Percentiles rank a stretch among this genome's conserved stretches.
phyloP scores from a whole-genome alignment of 2,888 invertebrate species.

The Brenthis hecate region DNA sequence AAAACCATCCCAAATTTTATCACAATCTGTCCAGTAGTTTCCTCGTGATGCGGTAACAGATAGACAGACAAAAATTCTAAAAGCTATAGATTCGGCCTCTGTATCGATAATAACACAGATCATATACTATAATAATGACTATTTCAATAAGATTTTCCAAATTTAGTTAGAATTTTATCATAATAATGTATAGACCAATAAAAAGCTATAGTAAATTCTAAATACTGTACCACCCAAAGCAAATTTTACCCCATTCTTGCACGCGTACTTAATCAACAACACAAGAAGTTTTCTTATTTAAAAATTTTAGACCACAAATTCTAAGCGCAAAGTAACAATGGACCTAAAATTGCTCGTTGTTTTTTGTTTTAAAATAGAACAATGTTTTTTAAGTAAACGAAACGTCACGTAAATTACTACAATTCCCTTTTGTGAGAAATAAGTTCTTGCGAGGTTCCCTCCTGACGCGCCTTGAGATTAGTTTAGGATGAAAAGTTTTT shows the following conservation, averaged over 20 bases:
- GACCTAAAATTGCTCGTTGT: slow-evolving; percentile 29
- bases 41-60: no score
- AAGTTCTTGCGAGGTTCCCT: slow-evolving; percentile 19
- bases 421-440: slow-evolving; percentile 43
- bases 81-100: no score
- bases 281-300: slow-evolving; percentile 13
- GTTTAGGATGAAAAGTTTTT: slow-evolving; percentile 15
- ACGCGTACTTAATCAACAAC: slow-evolving; percentile 11
- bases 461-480: slow-evolving; percentile 19
- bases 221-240: not conserved
- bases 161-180: no score
- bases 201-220: no score
- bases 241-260: not conserved
- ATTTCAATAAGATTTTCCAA: no score
- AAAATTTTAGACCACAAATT: slow-evolving; percentile 24
- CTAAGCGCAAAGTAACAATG: slow-evolving; percentile 29
- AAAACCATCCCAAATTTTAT: no score
- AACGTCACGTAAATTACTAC: slow-evolving; percentile 46
- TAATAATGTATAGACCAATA: no score
- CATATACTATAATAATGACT: no score
- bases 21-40: no score
- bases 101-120: no score
- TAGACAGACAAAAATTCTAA: no score
- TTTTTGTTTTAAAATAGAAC: slow-evolving; percentile 44
- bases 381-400: slow-evolving; percentile 51